A percentile compares a stretch with the other conserved stretches of the same genome.
These are phyloP conservation scores for Pterois miles DNA, from an alignment of 2,797 vertebrate genomes.

Conservation along the genomic window DNA sequence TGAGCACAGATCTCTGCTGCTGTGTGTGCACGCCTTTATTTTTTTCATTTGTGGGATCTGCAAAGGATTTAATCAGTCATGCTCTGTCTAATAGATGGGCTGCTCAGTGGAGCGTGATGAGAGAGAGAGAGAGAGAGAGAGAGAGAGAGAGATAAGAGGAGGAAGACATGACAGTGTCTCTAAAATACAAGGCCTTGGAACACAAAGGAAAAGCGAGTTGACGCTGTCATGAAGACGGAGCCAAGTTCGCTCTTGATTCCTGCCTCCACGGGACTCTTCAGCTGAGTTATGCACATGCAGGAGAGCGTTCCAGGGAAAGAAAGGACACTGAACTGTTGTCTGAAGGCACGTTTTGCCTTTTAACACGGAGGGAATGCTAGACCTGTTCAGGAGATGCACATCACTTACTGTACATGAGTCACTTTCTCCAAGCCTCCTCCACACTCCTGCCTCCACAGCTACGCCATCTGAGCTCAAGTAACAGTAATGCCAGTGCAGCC, in stretches of 20 bases:
- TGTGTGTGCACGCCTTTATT: constrained; percentile 11
- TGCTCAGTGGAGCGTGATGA: constrained; percentile 70
- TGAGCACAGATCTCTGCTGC: constrained; percentile 12
- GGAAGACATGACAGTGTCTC: constrained; percentile 61
- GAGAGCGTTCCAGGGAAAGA: constrained; percentile 9
- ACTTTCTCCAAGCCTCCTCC: constrained; percentile 29
- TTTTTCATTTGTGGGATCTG: constrained; percentile 49
- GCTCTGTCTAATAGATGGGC: constrained; percentile 68
- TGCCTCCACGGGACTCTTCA: constrained; percentile 39
- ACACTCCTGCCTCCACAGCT: constrained; percentile 13
- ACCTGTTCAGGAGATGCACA: constrained; percentile 32
- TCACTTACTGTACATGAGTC: constrained; percentile 36
- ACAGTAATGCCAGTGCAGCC: neutral
- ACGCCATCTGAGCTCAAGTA: neutral
- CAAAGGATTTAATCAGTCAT: constrained; percentile 77
- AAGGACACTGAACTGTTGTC: constrained; percentile 13
- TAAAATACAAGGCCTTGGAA: constrained; percentile 52
- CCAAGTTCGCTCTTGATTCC: constrained; percentile 41
- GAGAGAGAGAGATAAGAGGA: constrained; percentile 36
- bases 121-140: constrained; percentile 44
- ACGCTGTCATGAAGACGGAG: constrained; percentile 47
- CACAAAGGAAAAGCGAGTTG: constrained; percentile 51
- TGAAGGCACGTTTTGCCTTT: constrained; percentile 25
- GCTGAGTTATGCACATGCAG: constrained; percentile 44
- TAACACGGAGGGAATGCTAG: constrained; percentile 14